These are phyloP conservation scores for Cheilinus undulatus DNA, from an alignment of 2,113 vertebrate genomes.

Conservation along the genomic window DNA sequence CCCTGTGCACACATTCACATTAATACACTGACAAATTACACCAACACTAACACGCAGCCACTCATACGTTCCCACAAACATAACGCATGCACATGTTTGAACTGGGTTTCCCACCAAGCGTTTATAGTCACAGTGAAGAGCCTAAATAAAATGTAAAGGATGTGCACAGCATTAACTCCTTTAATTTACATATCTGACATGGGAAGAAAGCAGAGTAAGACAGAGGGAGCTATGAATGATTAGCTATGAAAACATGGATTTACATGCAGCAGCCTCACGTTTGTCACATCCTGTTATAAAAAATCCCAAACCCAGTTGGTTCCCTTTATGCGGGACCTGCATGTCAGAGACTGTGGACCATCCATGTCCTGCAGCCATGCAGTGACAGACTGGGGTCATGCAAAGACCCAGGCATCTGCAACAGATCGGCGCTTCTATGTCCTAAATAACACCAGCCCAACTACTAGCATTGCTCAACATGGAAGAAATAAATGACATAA, in stretches of 20 bases:
- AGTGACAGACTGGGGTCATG: too few species aligned
- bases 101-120: conserved; percentile 3
- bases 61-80: conserved; percentile 13
- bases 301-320: neutral
- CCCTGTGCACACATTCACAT: conserved; percentile 53
- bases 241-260: neutral
- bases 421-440: too few species aligned
- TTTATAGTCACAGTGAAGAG: neutral
- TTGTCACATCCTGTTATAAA: neutral
- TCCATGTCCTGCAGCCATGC: neutral
- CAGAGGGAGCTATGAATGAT: neutral
- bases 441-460: too few species aligned
- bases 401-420: too few species aligned
- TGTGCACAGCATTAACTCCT: neutral
- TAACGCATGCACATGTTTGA: conserved; percentile 7
- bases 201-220: too few species aligned
- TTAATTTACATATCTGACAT: neutral
- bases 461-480: too few species aligned
- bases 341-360: neutral
- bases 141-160: neutral
- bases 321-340: neutral
- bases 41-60: conserved; percentile 34
- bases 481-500: too few species aligned
- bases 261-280: neutral
- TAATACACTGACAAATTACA: conserved; percentile 61